phyloP scores from a whole-genome alignment of 1,140 invertebrate genomes.

The Danaus plexippus region DNA sequence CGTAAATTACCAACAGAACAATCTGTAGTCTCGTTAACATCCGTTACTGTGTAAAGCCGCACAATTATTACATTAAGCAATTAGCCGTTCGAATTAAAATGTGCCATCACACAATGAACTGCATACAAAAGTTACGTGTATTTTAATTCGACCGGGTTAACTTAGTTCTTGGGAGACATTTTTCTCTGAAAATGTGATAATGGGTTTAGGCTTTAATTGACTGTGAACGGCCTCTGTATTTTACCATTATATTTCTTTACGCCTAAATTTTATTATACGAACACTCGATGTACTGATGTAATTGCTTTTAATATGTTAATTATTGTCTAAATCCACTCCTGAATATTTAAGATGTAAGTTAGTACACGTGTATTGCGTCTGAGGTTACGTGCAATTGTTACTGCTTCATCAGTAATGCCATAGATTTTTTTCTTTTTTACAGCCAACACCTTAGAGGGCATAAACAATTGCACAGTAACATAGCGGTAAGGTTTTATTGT shows the following conservation, averaged over 20 bases:
- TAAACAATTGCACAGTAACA: conserved; percentile 58
- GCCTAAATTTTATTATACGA: conserved; percentile 27
- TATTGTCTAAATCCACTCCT: conserved; percentile 65
- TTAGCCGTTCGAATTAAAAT: conserved; percentile 29
- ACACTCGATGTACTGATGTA: conserved; percentile 18
- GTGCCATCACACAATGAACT: conserved; percentile 11
- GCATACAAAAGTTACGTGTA: conserved; percentile 10
- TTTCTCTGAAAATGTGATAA: conserved; percentile 52
- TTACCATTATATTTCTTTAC: conserved; percentile 20
- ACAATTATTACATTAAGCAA: conserved; percentile 47
- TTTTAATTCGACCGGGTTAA: conserved; percentile 29
- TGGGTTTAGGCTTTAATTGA: conserved; percentile 67
- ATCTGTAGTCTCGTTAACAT: conserved; percentile 4
- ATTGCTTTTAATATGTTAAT: conserved; percentile 45
- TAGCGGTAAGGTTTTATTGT: conserved; percentile 65
- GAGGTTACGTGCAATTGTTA: conserved; percentile 61
- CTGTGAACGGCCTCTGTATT: conserved; percentile 29
- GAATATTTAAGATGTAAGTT: conserved; percentile 41
- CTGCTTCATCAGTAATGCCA: conserved; percentile 43
- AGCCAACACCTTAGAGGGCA: conserved; percentile 28
- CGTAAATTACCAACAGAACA: not conserved
- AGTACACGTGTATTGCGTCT: conserved; percentile 45
- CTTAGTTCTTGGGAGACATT: conserved; percentile 39
- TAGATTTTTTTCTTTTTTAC: conserved; percentile 24
- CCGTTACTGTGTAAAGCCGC: conserved; percentile 41